These are phyloP conservation scores for Slavum lentiscoides DNA, from an alignment of 2,888 invertebrate species.

Conservation along the genomic window DNA sequence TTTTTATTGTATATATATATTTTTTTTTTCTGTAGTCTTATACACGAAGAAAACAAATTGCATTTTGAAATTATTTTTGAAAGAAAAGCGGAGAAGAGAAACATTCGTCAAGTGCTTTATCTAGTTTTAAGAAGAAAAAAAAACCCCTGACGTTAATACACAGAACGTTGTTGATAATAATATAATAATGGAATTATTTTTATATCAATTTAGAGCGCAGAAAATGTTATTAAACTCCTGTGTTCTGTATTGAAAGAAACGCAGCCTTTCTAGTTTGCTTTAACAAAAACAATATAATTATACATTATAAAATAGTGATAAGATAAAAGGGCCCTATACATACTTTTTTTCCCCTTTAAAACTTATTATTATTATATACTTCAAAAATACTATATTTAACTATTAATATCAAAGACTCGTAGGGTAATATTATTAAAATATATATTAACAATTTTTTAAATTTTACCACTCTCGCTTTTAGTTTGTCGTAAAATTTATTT, in stretches of 20 bases:
- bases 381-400: too few relatives aligned
- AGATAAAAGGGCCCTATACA: constrained; percentile 2
- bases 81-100: constrained; percentile 13
- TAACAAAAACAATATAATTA: constrained; percentile 3
- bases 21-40: not conserved
- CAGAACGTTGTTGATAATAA: constrained; percentile 7
- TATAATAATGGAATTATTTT: constrained; percentile 40
- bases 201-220: constrained; percentile 28
- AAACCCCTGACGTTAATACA: constrained; percentile 15
- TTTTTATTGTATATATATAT: not conserved
- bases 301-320: constrained; percentile 1
- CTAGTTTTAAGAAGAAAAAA: not conserved
- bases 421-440: too few relatives aligned
- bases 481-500: too few relatives aligned
- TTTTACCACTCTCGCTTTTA: too few relatives aligned
- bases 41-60: constrained; percentile 6
- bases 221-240: constrained; percentile 19
- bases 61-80: constrained; percentile 1
- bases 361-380: too few relatives aligned
- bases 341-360: not conserved
- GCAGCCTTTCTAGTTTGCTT: constrained; percentile 25
- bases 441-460: too few relatives aligned
- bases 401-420: too few relatives aligned
- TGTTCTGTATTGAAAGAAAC: constrained; percentile 7
- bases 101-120: constrained; percentile 18